Base-by-base conservation (phyloP, 2,888 invertebrate genomes). In the Drosophila kokeensis region DNA sequence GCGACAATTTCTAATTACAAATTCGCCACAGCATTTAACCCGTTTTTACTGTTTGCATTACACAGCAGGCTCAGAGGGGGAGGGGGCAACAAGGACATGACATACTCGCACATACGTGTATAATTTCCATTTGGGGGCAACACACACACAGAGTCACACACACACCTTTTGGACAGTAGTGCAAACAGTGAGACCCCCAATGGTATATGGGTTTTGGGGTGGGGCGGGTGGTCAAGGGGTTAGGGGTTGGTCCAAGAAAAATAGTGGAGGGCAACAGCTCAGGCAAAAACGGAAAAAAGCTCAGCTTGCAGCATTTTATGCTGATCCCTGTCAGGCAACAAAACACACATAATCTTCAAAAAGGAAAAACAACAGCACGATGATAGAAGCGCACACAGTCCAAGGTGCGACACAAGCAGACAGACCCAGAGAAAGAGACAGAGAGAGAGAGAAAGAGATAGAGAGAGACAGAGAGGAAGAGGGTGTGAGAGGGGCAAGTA, bases 271-370 rank as follows among this genome's bases (percentile, higher is more conserved):
- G 69, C 38, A 36, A 27, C 38, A 57, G 38, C 49, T 49, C 50
- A 50, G 50, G 50, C 50, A 21, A n/a, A 55, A 38, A 53, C 60
- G 58, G 69, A 79, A 87, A 89, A 87, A 82, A 90, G 91, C 92
- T 92, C 92, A 92, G 91, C 91, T 91, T 90, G 92, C 92, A 92
- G 91, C 92, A 92, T 92, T 92, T 92, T 92, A 92, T 92, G 92
- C 92, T 92, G 92, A 92, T 92, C 92, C 92, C 92, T 92, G 92
- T 92, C 92, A 92, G 92, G 91, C 86, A 90, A 91, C 92, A 92
- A 92, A 92, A 92, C 91, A 92, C 92, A 92, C 92, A 92, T 92
- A 92, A 92, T 92, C 92, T 92, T 91, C 90, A 91, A 92, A 92
- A 92, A 89, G 89, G 89, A 91, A 91, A 91, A 91, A 92, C 91